Conservation (phyloP, 1,140 invertebrate genomes). For the Drosophila watanabei region DNA sequence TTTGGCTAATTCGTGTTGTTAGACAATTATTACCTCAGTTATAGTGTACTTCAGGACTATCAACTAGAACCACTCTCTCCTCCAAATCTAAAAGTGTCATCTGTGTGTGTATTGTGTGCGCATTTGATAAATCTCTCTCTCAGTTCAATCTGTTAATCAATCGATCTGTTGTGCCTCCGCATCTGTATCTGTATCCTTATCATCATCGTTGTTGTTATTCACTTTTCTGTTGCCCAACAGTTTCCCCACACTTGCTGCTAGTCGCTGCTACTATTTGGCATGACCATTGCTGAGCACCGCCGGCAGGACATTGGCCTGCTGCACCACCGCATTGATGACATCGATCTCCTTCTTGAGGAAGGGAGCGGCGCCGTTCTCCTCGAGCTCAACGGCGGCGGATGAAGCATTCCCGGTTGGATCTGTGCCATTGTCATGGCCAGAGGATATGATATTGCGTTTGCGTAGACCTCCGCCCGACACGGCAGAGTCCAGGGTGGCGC, state of each 20-base stretch:
- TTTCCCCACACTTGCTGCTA: slow-evolving; percentile 14
- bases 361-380: slow-evolving; percentile 60
- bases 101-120: slow-evolving; percentile 36
- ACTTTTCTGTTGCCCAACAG: slow-evolving; percentile 5
- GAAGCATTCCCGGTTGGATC: slow-evolving; percentile 16
- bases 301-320: slow-evolving; percentile 80
- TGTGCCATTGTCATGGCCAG: slow-evolving; percentile 49
- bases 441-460: slow-evolving; percentile 72
- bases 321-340: slow-evolving; percentile 83
- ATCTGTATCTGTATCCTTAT: slow-evolving; percentile 15
- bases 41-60: slow-evolving; percentile 30
- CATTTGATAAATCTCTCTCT: slow-evolving; percentile 23
- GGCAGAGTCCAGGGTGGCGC: slow-evolving; percentile 20
- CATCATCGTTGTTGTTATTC: slow-evolving; percentile 12
- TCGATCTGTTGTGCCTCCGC: slow-evolving; percentile 21
- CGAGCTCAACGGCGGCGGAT: slow-evolving; percentile 3
- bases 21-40: slow-evolving; percentile 24
- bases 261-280: slow-evolving; percentile 77
- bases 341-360: slow-evolving; percentile 85
- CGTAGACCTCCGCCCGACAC: slow-evolving; percentile 46
- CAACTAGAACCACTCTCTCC: slow-evolving; percentile 15
- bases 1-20: slow-evolving; percentile 26
- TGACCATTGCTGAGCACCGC: slow-evolving; percentile 85
- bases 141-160: slow-evolving; percentile 15
- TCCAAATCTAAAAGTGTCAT: slow-evolving; percentile 34